Evolutionary conservation across 2,113 vertebrate genomes (phyloP), one percentile per base, ranked within the genome.

Genomic region (Cettia cetti): DNA sequence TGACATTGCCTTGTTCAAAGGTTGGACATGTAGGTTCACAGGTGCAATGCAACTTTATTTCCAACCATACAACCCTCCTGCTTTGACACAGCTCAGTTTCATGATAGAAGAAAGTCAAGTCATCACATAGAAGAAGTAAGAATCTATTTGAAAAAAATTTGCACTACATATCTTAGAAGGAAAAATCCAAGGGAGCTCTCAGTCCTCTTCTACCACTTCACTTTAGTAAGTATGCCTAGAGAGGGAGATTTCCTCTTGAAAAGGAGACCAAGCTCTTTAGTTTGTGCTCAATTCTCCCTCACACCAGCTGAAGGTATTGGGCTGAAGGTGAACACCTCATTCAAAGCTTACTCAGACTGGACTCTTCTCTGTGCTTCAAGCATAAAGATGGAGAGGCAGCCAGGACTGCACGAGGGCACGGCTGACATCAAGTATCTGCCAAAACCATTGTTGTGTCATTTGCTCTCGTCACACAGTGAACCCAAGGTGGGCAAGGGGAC

Each of bases 1-100:
- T 81, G 56, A 68, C 44, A 75, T 24, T 63, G 42, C 45, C 77
- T 75, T 27, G 80, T 79, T 81, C 91, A 90, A 86, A 91, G 77
- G 53, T 86, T 94, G 53, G 45, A 26, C 14, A 7, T 8, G 28
- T 6, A 47, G 28, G 23, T 72, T 85, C n/a, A 61, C 8, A 13
- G 26, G 31, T 69, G 27, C 74, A 78, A 63, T 4, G 2, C 10
- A 65, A 82, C 60, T 76, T 89, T 45, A 79, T 47, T 71, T 52
- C 22, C 49, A 82, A 53, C 7, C 11, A 14, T 3, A 40, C 33
- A 93, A 69, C 7, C 9, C 37, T 35, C 59, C 22, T 70, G 28
- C 13, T 70, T 47, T 85, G 31, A 7, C 70, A 76, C 53, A 64
- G 74, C 49, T 75, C 16, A 1, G 5, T 37, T 26, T 44, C 9